Base-by-base conservation (phyloP, 1,140 invertebrate species). In the Planococcus citri region DNA sequence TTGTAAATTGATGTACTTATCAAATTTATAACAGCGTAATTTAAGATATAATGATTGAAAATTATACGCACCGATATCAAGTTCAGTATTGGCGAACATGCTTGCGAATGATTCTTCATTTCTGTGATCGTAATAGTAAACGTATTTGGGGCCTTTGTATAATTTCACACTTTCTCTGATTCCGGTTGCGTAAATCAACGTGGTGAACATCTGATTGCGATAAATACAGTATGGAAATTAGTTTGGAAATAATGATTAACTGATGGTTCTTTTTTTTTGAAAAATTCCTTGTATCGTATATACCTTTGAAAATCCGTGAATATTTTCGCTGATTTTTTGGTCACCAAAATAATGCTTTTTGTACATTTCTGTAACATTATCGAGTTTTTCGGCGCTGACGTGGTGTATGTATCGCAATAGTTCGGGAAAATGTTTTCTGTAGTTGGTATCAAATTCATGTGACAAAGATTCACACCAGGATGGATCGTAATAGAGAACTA, bases 371-470 rank as follows among this genome's bases (percentile, higher is more conserved):
- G 60, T 64, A 1, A 25, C 17, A 24, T 22, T 4, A 25, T 64
- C 25, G 9, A 64, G 22, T 25, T 25, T 10, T 24, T 17, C 22
- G 1, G 25, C 20, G n/a, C 20, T 27, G 3, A 25, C 25, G 25
- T 64, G 20, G 9, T 64, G 10, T 64, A 10, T 21, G 25, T 64
- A 64, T 4, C 25, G 22, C 2, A 64, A 64, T 24, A 64, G 3
- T 25, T 6, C 2, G 10, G 60, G 60, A 24, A 64, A 64, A 64
- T 64, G 25, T 9, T 27, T 24, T 25, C 10, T 24, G 22, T 64
- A 64, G 24, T 64, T 64, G 10, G 10, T 25, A 25, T 64, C 60
- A 10, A 64, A 64, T 64, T 64, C 60, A 22, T n/a, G n/a, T n/a
- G n/a, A n/a, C n/a, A n/a, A n/a, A n/a, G n/a, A n/a, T n/a, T n/a